A percentile compares a stretch with the other conserved stretches of the same genome.
Evolutionary conservation across 2,888 invertebrate species (phyloP).

Genomic region (Sinotaia quadrata): DNA sequence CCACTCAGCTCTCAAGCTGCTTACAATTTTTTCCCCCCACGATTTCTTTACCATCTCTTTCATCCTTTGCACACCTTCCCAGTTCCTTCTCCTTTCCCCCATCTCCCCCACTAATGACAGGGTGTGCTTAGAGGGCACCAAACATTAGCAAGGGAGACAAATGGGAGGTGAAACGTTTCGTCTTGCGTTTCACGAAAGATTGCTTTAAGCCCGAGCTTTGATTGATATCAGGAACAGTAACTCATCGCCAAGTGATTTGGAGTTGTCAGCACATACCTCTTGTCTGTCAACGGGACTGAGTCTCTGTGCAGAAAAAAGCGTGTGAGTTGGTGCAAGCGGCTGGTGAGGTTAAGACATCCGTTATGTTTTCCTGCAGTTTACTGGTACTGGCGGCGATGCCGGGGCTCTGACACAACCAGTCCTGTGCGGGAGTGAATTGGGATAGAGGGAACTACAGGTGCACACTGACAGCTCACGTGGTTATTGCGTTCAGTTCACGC

Average conservation of each 20-base stretch:
- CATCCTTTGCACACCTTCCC: background rate
- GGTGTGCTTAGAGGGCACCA: background rate
- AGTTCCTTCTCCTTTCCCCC: background rate
- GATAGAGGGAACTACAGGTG: too few species aligned
- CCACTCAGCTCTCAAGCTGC: background rate
- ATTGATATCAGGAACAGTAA: slow-evolving; percentile 26
- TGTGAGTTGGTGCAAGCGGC: too few species aligned
- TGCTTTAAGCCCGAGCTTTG: slow-evolving; percentile 17
- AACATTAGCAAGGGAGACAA: slow-evolving; percentile 16
- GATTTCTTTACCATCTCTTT: too few species aligned
- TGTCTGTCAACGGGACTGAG: too few species aligned
- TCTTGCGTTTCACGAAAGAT: slow-evolving; percentile 10
- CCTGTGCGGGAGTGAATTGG: too few species aligned
- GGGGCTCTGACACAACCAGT: too few species aligned
- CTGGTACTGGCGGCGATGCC: too few species aligned
- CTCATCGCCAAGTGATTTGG: slow-evolving; percentile 28
- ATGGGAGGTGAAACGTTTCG: slow-evolving; percentile 9
- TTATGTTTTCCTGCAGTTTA: too few species aligned
- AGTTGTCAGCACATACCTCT: slow-evolving; percentile 23
- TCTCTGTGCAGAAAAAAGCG: too few species aligned
- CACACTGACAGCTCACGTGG: too few species aligned
- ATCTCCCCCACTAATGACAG: background rate
- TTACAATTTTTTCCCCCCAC: background rate
- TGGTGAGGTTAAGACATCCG: too few species aligned
- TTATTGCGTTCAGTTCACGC: too few species aligned